Base-by-base conservation (phyloP, 2,888 invertebrate species). In the Cenopis cana region DNA sequence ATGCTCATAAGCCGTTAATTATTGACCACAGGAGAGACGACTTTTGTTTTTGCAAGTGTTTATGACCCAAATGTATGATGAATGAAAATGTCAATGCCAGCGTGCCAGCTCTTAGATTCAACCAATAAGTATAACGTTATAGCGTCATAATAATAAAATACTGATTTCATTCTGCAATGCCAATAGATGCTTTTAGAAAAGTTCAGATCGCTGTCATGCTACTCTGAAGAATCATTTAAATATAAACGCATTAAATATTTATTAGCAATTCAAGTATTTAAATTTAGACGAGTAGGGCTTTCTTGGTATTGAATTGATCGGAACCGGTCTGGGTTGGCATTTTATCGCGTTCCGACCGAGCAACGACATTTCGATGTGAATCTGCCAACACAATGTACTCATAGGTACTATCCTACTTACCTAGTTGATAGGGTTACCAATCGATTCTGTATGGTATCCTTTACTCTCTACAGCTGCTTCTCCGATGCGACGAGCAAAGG, bases 221-320 rank as follows among this genome's bases (percentile, higher is more conserved):
- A 49, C 55, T 50, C 54, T 56, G 10, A 46, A 50, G 36, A 54
- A 49, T 71, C 17, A 71, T 71, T 71, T 71, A 55, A 67, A 67
- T 71, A 61, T 71, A 70, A 70, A 70, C 61, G 66, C 61, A 29
- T 61, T 66, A 49, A 61, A 67, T 61, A 71, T 71, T 60, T 67
- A 71, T 71, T 67, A 71, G 66, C 61, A 71, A 71, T 71, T 61
- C 49, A 49, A 55, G 36, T 67, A 67, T 71, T 67, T 66, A 71
- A 71, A 67, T 71, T 71, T 56, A 71, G 65, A 69, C 55, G 66
- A 67, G 71, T 71, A 71, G 71, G 71, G 61, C 71, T 71, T 71
- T 71, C 71, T 67, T 61, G 67, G 50, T 52, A 71, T 67, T 61
- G 55, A 56, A 67, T 56, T 56, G 61, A 69, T 41, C 18, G 49